Conservation (phyloP, 2,113 vertebrate species). For the Python bivittatus region DNA sequence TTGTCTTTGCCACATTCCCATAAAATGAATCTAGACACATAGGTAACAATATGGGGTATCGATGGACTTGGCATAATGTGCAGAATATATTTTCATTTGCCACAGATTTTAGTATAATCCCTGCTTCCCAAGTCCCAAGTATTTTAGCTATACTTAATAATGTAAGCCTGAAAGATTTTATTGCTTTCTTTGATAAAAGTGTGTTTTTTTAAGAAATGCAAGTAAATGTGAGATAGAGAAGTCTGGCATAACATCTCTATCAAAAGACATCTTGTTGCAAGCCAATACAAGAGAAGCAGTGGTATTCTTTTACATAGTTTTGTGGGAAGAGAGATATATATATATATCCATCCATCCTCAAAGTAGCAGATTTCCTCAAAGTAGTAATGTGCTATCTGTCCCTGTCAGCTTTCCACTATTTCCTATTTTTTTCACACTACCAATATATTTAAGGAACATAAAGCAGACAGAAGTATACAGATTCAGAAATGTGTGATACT, state of each 20-base stretch:
- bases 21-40: too few species aligned
- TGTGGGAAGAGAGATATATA: too few species aligned
- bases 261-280: neutral
- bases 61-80: too few species aligned
- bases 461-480: neutral
- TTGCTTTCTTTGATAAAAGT: neutral
- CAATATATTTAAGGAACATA: neutral
- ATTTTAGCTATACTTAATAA: neutral
- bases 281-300: neutral
- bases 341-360: too few species aligned
- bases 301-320: neutral
- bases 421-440: neutral
- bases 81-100: too few species aligned
- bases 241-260: neutral
- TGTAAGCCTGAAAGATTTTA: neutral
- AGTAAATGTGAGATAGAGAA: neutral
- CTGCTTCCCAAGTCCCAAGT: too few species aligned
- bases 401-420: too few species aligned
- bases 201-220: neutral
- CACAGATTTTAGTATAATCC: too few species aligned
- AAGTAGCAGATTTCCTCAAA: neutral
- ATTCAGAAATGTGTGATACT: constrained; percentile 34
- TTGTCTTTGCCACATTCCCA: too few species aligned
- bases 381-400: too few species aligned
- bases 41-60: too few species aligned